phyloP scores from a whole-genome alignment of 2,888 invertebrate genomes.

The Caenorhabditis sulstoni region DNA sequence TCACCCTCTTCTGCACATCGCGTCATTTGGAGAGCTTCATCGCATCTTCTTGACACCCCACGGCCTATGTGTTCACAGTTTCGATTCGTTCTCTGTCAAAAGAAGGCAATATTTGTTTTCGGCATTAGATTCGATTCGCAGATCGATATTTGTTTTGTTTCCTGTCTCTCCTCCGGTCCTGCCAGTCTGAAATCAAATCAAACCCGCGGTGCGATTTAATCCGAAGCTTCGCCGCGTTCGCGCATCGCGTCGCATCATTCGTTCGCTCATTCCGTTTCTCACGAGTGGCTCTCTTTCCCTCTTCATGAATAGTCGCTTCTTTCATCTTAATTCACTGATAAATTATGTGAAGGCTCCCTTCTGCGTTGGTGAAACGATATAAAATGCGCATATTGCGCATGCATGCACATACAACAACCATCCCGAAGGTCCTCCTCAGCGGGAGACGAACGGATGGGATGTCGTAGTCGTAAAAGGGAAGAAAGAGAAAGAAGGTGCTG shows the following conservation, averaged over 20 bases:
- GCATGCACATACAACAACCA: slow-evolving; percentile 32
- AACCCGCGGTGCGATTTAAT: slow-evolving; percentile 9
- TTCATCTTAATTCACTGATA: slow-evolving; percentile 8
- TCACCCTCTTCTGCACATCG: slow-evolving; percentile 26
- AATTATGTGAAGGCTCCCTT: slow-evolving; percentile 18
- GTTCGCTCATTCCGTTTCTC: neutral
- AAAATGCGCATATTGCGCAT: slow-evolving; percentile 56
- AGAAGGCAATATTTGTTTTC: slow-evolving; percentile 15
- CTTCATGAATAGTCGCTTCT: neutral
- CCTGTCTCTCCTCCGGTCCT: slow-evolving; percentile 26
- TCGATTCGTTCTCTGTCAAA: slow-evolving; percentile 3
- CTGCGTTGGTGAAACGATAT: slow-evolving; percentile 39
- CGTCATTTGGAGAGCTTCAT: too few species aligned
- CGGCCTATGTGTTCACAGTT: neutral
- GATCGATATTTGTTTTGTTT: slow-evolving; percentile 41
- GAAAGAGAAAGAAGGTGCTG: slow-evolving; percentile 16
- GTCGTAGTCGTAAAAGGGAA: slow-evolving; percentile 11
- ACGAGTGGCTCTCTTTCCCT: neutral
- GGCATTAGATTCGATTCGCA: slow-evolving; percentile 18
- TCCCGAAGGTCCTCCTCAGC: slow-evolving; percentile 24
- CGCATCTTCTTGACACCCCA: too few species aligned
- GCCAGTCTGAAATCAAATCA: slow-evolving; percentile 12
- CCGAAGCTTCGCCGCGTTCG: neutral
- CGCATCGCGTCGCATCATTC: too few species aligned
- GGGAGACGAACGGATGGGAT: slow-evolving; percentile 15